Evolutionary conservation across 2,888 invertebrate genomes (phyloP).

Genomic region (Pardosa pseudoannulata): DNA sequence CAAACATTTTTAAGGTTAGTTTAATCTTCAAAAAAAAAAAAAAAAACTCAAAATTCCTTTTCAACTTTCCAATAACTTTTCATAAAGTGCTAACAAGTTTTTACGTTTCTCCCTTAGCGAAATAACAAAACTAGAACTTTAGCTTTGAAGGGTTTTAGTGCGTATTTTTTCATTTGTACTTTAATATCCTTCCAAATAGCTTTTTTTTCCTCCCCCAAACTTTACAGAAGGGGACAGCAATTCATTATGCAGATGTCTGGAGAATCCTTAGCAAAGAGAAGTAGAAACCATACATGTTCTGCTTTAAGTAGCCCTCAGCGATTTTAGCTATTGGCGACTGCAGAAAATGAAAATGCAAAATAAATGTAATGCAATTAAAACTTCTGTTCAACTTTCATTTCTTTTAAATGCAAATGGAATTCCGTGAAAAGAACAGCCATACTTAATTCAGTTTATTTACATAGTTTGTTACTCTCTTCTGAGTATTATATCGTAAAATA

Average conservation of each 20-base stretch:
- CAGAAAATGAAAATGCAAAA: slow-evolving; percentile 47
- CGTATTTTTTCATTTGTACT: too few relatives aligned
- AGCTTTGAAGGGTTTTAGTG: too few relatives aligned
- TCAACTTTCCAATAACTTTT: too few relatives aligned
- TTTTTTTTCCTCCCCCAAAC: not conserved
- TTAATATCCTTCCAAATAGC: not conserved
- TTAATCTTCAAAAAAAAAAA: too few relatives aligned
- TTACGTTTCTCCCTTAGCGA: too few relatives aligned
- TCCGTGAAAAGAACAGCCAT: not conserved
- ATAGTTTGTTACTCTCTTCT: too few relatives aligned
- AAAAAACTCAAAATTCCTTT: too few relatives aligned
- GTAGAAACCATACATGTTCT: slow-evolving; percentile 38
- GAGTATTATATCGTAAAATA: too few relatives aligned
- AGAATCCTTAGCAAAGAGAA: slow-evolving; percentile 36
- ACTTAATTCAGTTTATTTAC: not conserved
- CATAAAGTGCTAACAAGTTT: too few relatives aligned
- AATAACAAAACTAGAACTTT: too few relatives aligned
- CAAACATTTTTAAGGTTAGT: too few relatives aligned
- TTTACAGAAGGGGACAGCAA: not conserved
- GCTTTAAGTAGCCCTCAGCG: slow-evolving; percentile 8
- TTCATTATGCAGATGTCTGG: slow-evolving; percentile 61
- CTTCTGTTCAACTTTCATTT: slow-evolving; percentile 10
- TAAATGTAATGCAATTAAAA: slow-evolving; percentile 60
- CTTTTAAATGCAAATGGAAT: slow-evolving; percentile 38
- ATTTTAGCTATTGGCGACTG: slow-evolving; percentile 17